phyloP scores from a whole-genome alignment of 2,113 vertebrate genomes.

The Indicator indicator region DNA sequence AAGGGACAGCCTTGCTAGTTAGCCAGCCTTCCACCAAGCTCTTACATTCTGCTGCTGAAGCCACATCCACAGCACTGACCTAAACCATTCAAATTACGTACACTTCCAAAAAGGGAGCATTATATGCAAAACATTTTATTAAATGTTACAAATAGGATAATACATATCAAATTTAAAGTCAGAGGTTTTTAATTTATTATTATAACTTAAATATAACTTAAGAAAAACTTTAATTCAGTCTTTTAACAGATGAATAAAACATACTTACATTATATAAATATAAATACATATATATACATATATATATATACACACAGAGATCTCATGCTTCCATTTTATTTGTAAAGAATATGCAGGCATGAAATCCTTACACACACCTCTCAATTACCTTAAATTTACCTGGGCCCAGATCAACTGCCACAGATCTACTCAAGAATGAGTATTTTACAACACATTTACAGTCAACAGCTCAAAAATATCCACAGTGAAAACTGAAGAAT shows the following conservation, averaged over 20 bases:
- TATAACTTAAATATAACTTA: constrained; percentile 61
- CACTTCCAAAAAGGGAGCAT: neutral
- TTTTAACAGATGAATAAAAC: neutral
- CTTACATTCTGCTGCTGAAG: neutral
- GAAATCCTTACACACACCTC: neutral
- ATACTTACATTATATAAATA: neutral
- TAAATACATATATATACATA: neutral
- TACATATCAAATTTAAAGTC: neutral
- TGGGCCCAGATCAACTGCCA: neutral
- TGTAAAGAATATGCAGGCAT: neutral
- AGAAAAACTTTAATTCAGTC: neutral
- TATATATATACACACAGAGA: neutral
- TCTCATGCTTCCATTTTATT: neutral
- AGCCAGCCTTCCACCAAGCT: neutral
- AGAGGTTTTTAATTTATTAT: constrained; percentile 9
- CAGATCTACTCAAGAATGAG: neutral
- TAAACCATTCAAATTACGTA: neutral
- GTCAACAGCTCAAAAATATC: constrained; percentile 1
- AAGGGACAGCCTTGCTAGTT: neutral
- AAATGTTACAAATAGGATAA: constrained; percentile 1
- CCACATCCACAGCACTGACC: neutral
- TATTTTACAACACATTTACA: neutral
- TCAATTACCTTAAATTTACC: neutral
- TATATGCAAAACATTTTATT: constrained; percentile 35
- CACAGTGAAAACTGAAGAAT: neutral